These are phyloP conservation scores for Lasius platythorax DNA, from an alignment of 2,888 invertebrate genomes.

Conservation along the genomic window DNA sequence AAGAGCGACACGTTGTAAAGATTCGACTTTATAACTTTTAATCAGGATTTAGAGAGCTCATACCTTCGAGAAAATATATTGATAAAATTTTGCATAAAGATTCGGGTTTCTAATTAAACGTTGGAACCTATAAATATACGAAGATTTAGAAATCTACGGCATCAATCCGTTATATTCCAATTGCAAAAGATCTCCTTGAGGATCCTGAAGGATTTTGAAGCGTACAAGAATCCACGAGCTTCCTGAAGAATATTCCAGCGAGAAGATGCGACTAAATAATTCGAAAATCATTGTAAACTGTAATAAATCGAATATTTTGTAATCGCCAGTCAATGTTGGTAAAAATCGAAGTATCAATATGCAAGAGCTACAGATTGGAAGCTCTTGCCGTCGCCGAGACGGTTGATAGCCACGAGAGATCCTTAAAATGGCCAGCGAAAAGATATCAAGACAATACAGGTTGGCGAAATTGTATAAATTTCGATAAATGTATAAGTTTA, in stretches of 20 bases:
- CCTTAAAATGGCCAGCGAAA: conserved; percentile 83
- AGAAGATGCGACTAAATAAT: conserved; percentile 13
- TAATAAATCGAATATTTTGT: conserved; percentile 20
- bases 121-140: background rate
- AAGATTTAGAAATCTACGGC: background rate
- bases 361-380: conserved; percentile 23
- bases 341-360: conserved; percentile 53
- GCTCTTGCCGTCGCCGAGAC: conserved; percentile 45
- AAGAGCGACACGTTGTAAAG: background rate
- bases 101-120: background rate
- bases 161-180: background rate
- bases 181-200: background rate
- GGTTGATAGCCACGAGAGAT: conserved; percentile 56
- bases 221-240: background rate
- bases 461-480: conserved; percentile 51
- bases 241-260: background rate
- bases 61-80: background rate
- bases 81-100: background rate
- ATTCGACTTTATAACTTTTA: background rate
- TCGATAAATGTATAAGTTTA: background rate
- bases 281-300: too few species aligned
- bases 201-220: background rate
- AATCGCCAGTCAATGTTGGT: conserved; percentile 61
- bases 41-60: background rate
- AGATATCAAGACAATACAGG: conserved; percentile 78